phyloP scores from a whole-genome alignment of 64 coral and sea anemone genomes.

The Porites lutea region DNA sequence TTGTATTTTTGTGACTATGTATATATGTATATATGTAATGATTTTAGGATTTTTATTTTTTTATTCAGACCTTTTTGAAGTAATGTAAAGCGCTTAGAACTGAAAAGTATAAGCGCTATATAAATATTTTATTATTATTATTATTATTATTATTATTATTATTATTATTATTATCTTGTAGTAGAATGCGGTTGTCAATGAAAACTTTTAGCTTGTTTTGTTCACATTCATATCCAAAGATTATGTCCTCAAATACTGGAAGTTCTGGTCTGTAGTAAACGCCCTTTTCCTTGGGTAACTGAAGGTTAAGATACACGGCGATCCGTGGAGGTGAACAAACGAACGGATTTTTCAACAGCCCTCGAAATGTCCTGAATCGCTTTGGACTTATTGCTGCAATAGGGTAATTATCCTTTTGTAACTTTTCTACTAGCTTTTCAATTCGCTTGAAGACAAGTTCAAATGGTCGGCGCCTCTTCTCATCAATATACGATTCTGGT shows the following conservation, averaged over 20 bases:
- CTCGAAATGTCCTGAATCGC: neutral
- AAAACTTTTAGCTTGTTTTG: constrained; percentile 13
- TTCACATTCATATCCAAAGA: constrained; percentile 51
- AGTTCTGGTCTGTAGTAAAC: constrained; percentile 51
- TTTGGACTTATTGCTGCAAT: constrained; percentile 19
- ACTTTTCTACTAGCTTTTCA: neutral
- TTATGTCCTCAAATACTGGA: constrained; percentile 11
- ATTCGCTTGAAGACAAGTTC: neutral
- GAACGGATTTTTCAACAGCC: neutral
- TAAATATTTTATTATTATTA: too few relatives aligned
- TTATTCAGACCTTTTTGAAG: too few relatives aligned
- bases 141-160: too few relatives aligned
- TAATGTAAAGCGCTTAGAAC: too few relatives aligned
- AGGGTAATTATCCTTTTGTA: neutral
- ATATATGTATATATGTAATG: too few relatives aligned
- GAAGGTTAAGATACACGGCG: constrained; percentile 38
- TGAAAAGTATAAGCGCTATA: too few relatives aligned
- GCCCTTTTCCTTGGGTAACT: neutral
- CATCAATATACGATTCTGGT: neutral
- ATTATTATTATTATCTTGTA: neutral
- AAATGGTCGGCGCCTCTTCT: neutral
- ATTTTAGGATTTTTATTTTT: too few relatives aligned
- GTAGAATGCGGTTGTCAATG: neutral
- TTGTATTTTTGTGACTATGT: too few relatives aligned
- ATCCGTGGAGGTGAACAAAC: constrained; percentile 1